Base-by-base conservation (phyloP, 2,797 vertebrate species). In the Falco columbarius region DNA sequence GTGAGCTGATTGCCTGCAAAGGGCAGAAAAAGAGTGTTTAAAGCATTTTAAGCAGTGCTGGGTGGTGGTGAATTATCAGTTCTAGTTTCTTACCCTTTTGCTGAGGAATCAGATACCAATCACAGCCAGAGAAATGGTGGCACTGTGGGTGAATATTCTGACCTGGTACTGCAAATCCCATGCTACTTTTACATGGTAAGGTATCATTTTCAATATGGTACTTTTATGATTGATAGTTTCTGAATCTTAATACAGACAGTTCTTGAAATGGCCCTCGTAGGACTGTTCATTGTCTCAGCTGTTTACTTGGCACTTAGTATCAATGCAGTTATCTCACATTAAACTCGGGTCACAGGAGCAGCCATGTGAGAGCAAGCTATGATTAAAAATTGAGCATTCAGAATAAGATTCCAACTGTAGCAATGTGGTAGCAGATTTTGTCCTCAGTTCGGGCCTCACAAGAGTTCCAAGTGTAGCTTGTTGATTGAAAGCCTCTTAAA, bases 1-100 rank as follows among this genome's bases (percentile, higher is more conserved):
- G 54, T 77, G 81, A 81, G 76, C 65, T 88, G 74, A 44, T 93
- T 90, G 75, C 70, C 20, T 79, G 86, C 80, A 92, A 90, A 94
- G 68, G 55, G 90, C 92, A 95, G 92, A 52, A 72, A 94, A 94
- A 68, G 9, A 51, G 32, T 38, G 46, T 74, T 91, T 77, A 47
- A 93, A 86, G 52, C 61, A 76, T 79, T 87, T 92, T 44, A 89
- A 80, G 38, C 44, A 68, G 52, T 19, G 15, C 55, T 91, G 59
- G 42, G 22, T 34, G 44, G 51, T 42, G 63, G 56, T 71, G 61
- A 82, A 70, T 82, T 81, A 67, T 29, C 38, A n/a, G 34, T 36
- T 86, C 13, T 63, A 51, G 46, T 46, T 92, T 87, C 40, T 80
- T 67, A 47, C 26, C 6, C 14, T 85, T 93, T 82, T 91, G 46